Percentiles rank a stretch among this genome's conserved stretches.
These are phyloP conservation scores for Drosophila chauvacae DNA, from an alignment of 1,140 invertebrate species.

Conservation along the genomic window DNA sequence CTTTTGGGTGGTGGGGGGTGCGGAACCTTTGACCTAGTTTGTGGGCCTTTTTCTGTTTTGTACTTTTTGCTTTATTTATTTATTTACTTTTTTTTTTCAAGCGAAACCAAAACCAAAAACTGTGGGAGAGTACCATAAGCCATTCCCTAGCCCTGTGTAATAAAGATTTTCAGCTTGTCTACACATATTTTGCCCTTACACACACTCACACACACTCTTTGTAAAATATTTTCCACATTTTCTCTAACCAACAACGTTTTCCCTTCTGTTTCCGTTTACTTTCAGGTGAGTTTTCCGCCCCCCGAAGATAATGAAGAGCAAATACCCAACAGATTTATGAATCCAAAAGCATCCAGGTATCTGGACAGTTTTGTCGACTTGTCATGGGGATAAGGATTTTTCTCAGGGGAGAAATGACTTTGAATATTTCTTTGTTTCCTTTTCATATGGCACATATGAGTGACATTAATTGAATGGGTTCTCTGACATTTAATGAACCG, in stretches of 20 bases:
- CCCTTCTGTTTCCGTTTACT: slow-evolving; percentile 35
- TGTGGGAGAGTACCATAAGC: slow-evolving; percentile 16
- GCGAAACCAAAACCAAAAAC: slow-evolving; percentile 8
- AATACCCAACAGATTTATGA: slow-evolving; percentile 57
- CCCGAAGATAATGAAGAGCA: slow-evolving; percentile 67
- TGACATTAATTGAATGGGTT: slow-evolving; percentile 10
- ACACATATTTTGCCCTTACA: slow-evolving; percentile 28
- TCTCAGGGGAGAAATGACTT: neutral
- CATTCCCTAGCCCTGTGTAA: slow-evolving; percentile 18
- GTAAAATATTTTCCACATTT: slow-evolving; percentile 41
- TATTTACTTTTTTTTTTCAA: neutral
- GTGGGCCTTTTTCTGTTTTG: slow-evolving; percentile 28
- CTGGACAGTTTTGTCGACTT: slow-evolving; percentile 31
- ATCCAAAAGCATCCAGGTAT: slow-evolving; percentile 27
- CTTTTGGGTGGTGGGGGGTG: neutral
- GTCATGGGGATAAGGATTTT: slow-evolving; percentile 9
- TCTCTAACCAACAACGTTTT: slow-evolving; percentile 26
- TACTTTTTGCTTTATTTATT: neutral
- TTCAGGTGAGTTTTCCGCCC: slow-evolving; percentile 62
- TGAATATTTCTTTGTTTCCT: neutral
- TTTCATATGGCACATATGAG: neutral
- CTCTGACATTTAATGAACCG: neutral
- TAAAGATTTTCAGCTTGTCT: slow-evolving; percentile 49
- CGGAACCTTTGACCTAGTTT: slow-evolving; percentile 49
- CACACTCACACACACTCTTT: neutral